Evolutionary conservation across 2,113 vertebrate genomes (phyloP).

Genomic region (Plecotus auritus): DNA sequence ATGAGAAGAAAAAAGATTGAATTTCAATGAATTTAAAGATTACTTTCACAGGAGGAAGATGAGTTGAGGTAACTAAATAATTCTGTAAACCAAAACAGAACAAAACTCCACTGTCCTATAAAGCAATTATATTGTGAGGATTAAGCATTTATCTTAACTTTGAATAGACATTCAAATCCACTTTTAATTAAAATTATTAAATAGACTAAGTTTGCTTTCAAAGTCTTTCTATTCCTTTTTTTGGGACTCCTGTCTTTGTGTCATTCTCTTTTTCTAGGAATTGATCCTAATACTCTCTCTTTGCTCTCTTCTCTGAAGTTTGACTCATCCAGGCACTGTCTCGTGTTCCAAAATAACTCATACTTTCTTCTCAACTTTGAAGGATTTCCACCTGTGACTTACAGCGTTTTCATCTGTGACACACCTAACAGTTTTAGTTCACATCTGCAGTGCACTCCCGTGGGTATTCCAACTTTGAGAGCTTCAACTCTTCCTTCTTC

Average conservation of each 20-base stretch:
- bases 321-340: not conserved
- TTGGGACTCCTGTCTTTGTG: not conserved
- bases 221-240: not conserved
- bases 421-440: not conserved
- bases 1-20: not conserved
- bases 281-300: not conserved
- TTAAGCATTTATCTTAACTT: not conserved
- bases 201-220: not conserved
- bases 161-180: not conserved
- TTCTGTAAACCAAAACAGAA: not conserved
- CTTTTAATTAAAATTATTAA: not conserved
- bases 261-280: not conserved
- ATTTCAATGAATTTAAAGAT: not conserved
- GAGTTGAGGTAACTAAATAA: not conserved
- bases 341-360: not conserved
- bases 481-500: not conserved
- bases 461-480: not conserved
- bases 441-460: not conserved
- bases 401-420: not conserved
- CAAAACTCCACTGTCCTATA: not conserved
- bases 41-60: not conserved
- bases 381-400: not conserved
- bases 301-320: not conserved
- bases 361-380: not conserved
- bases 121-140: not conserved